These are phyloP conservation scores for Alligator sinensis DNA, from an alignment of 2,113 vertebrate genomes.

Conservation along the genomic window DNA sequence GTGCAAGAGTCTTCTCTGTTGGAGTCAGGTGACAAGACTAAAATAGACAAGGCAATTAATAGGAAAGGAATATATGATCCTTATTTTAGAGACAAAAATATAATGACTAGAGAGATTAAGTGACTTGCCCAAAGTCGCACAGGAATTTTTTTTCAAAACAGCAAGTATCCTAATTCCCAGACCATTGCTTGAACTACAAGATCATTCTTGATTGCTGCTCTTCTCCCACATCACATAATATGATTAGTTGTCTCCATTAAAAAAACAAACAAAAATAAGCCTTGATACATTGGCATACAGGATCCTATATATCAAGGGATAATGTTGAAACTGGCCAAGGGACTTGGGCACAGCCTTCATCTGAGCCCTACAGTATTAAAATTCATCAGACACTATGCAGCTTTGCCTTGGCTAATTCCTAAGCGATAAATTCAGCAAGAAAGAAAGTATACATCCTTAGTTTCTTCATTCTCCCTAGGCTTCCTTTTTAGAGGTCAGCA, in stretches of 20 bases:
- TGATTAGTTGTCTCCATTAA: neutral
- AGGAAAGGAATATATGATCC: neutral
- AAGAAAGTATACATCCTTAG: neutral
- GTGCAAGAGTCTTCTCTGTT: neutral
- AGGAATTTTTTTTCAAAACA: neutral
- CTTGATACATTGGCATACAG: neutral
- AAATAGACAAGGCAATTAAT: neutral
- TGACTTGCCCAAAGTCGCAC: neutral
- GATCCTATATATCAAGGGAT: neutral
- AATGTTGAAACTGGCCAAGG: neutral
- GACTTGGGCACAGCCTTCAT: neutral
- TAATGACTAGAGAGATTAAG: neutral
- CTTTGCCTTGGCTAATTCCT: slow-evolving; percentile 9
- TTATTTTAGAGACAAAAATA: neutral
- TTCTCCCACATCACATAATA: neutral
- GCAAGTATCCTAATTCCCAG: neutral
- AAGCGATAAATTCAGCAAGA: slow-evolving; percentile 15
- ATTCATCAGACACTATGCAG: slow-evolving; percentile 24
- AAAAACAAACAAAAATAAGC: neutral
- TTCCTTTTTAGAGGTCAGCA: slow-evolving; percentile 25
- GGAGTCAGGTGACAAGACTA: neutral
- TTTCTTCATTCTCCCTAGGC: slow-evolving; percentile 8
- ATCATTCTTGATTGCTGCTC: neutral
- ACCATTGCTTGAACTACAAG: neutral
- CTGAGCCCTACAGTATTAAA: neutral